Evolutionary conservation across 2,888 invertebrate species (phyloP).

Genomic region (Axea sp.): DNA sequence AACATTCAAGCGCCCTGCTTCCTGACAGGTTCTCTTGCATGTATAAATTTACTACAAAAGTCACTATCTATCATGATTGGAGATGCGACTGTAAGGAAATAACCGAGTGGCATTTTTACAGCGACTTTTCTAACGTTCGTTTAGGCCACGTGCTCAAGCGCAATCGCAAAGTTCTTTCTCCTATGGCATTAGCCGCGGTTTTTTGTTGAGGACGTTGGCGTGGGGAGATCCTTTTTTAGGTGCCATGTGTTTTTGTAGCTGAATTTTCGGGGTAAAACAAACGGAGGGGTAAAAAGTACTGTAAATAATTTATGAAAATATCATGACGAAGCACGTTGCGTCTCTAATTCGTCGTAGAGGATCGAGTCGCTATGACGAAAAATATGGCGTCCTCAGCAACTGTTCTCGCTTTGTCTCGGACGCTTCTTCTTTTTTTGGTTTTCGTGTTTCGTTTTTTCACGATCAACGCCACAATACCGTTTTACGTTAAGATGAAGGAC

Average conservation of each 20-base stretch:
- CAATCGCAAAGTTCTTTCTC: conserved; percentile 12
- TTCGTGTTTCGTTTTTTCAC: conserved; percentile 33
- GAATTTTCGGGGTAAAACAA: conserved; percentile 4
- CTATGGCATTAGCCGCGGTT: conserved; percentile 22
- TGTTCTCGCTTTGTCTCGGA: conserved; percentile 35
- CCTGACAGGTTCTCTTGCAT: conserved; percentile 8
- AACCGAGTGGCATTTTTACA: conserved; percentile 56
- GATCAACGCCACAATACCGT: conserved; percentile 45
- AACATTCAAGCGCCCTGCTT: background rate
- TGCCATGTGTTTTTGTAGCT: conserved; percentile 55
- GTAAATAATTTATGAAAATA: conserved; percentile 52
- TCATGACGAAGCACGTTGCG: conserved; percentile 55
- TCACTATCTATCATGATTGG: conserved; percentile 42
- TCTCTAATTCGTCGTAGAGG: conserved; percentile 47
- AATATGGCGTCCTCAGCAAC: conserved; percentile 39
- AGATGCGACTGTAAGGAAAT: conserved; percentile 51
- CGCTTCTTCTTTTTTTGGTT: conserved; percentile 39
- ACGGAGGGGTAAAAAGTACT: conserved; percentile 10
- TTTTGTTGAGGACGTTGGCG: conserved; percentile 26
- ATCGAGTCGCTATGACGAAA: conserved; percentile 24
- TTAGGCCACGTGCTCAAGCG: conserved; percentile 30
- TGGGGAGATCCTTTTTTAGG: conserved; percentile 26
- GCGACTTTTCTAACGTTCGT: conserved; percentile 48
- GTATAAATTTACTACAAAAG: conserved; percentile 16
- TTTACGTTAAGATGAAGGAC: conserved; percentile 48